Percentiles rank a stretch among this genome's conserved stretches.
Evolutionary conservation across 2,888 invertebrate genomes (phyloP).

Genomic region (Platerodrilus igneus): DNA sequence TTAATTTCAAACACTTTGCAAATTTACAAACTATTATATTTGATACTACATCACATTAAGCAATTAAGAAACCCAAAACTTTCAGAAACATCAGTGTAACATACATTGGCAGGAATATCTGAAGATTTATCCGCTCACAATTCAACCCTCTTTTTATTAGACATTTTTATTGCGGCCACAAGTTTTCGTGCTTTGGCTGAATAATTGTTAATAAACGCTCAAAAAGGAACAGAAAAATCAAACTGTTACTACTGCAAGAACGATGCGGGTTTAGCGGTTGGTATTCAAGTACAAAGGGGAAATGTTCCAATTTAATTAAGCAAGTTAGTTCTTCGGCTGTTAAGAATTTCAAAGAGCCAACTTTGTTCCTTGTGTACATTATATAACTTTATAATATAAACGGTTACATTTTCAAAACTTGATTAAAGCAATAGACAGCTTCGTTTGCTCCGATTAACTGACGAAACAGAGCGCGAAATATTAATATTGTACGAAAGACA

Average conservation of each 20-base stretch:
- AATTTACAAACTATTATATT: too few relatives aligned
- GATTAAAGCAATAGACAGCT: slow-evolving; percentile 18
- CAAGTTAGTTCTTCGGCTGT: slow-evolving; percentile 15
- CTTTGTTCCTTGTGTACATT: too few relatives aligned
- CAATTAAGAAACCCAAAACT: slow-evolving; percentile 30
- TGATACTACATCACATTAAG: too few relatives aligned
- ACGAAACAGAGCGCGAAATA: too few relatives aligned
- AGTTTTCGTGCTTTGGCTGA: too few relatives aligned
- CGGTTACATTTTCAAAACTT: slow-evolving; percentile 16
- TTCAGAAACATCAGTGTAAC: slow-evolving; percentile 33
- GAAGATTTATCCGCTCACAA: slow-evolving; percentile 24
- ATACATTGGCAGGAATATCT: slow-evolving; percentile 30
- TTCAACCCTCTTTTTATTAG: too few relatives aligned
- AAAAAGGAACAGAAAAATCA: slow-evolving; percentile 8
- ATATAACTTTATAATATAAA: slow-evolving; percentile 17
- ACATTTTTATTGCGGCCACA: too few relatives aligned
- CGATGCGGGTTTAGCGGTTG: slow-evolving; percentile 11
- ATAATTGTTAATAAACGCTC: too few relatives aligned
- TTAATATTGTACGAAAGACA: too few relatives aligned
- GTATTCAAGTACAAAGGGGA: slow-evolving; percentile 18
- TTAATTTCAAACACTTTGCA: too few relatives aligned
- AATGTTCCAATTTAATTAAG: slow-evolving; percentile 21
- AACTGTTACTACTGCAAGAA: slow-evolving; percentile 12
- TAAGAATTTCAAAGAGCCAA: slow-evolving; percentile 18
- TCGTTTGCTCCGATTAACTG: slow-evolving; percentile 13